phyloP scores from a whole-genome alignment of 1,140 invertebrate genomes.

The Drosophila tristis region DNA sequence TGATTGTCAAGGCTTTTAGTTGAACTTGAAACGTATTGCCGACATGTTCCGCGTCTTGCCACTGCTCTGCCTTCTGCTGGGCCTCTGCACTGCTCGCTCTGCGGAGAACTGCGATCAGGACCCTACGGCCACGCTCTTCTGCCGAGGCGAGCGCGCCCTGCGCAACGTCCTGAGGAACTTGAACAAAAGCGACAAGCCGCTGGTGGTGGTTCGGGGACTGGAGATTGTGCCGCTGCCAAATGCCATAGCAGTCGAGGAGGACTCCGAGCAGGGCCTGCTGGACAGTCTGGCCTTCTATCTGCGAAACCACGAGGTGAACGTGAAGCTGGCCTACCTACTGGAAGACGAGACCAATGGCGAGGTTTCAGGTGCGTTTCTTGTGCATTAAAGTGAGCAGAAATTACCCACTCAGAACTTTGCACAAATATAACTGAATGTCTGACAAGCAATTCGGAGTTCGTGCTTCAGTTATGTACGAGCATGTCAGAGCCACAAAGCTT shows the following conservation, averaged over 20 bases:
- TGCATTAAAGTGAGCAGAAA: neutral
- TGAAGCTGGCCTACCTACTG: conserved; percentile 88
- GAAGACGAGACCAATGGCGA: conserved; percentile 45
- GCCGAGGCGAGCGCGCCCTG: conserved; percentile 72
- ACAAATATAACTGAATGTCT: no score
- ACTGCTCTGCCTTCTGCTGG: conserved; percentile 52
- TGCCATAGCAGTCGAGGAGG: conserved; percentile 5
- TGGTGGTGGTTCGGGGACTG: conserved; percentile 72
- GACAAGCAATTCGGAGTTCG: no score
- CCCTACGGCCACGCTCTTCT: conserved; percentile 49
- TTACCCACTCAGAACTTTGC: no score
- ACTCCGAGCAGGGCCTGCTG: conserved; percentile 65
- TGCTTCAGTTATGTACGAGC: no score
- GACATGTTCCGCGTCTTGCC: conserved; percentile 56
- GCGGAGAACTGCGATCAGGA: conserved; percentile 58
- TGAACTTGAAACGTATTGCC: conserved; percentile 59
- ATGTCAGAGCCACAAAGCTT: no score
- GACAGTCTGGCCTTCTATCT: conserved; percentile 88
- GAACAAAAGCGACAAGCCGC: conserved; percentile 65
- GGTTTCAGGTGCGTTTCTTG: conserved; percentile 42
- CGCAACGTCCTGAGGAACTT: conserved; percentile 72
- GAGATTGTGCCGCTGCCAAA: conserved; percentile 75
- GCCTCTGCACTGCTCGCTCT: conserved; percentile 39
- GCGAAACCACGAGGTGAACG: conserved; percentile 88
- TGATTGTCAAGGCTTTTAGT: conserved; percentile 80